A percentile compares a stretch with the other conserved stretches of the same genome.
These are phyloP conservation scores for Apteryx owenii DNA, from an alignment of 2,113 vertebrate species.

Conservation along the genomic window DNA sequence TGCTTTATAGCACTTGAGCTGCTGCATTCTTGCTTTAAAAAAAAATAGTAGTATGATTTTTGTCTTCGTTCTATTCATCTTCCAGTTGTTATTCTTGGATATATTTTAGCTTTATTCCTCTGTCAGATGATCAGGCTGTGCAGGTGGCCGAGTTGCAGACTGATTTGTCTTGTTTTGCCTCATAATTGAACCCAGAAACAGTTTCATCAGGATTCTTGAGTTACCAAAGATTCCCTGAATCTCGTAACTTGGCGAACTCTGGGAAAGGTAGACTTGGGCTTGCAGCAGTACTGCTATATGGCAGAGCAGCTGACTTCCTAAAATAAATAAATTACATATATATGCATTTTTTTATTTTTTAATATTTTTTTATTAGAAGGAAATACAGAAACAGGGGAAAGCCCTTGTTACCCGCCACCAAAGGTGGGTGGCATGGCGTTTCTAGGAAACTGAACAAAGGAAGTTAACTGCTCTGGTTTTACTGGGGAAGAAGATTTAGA, in stretches of 20 bases:
- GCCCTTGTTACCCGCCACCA: rapidly evolving
- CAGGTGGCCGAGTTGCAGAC: not conserved
- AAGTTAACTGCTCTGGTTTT: not conserved
- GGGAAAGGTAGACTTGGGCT: not conserved
- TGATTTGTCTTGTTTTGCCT: not conserved
- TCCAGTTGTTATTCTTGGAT: not conserved
- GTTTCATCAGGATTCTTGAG: not conserved
- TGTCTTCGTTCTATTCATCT: not conserved
- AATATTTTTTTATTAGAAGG: not conserved
- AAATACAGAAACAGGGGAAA: not conserved
- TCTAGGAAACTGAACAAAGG: rapidly evolving
- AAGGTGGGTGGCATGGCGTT: not conserved
- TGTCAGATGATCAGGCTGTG: not conserved
- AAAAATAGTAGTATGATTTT: not conserved
- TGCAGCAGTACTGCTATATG: rapidly evolving
- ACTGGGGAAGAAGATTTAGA: not conserved
- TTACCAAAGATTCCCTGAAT: rapidly evolving
- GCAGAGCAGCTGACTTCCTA: not conserved
- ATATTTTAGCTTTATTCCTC: not conserved
- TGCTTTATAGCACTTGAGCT: not conserved
- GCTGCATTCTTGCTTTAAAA: not conserved
- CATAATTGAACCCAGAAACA: not conserved
- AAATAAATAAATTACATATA: not conserved
- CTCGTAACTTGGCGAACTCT: rapidly evolving
- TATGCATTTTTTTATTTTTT: too few species aligned